Evolutionary conservation across 2,888 invertebrate species (phyloP), one percentile per base, ranked within the genome.

Genomic region (Drosophila borborema): DNA sequence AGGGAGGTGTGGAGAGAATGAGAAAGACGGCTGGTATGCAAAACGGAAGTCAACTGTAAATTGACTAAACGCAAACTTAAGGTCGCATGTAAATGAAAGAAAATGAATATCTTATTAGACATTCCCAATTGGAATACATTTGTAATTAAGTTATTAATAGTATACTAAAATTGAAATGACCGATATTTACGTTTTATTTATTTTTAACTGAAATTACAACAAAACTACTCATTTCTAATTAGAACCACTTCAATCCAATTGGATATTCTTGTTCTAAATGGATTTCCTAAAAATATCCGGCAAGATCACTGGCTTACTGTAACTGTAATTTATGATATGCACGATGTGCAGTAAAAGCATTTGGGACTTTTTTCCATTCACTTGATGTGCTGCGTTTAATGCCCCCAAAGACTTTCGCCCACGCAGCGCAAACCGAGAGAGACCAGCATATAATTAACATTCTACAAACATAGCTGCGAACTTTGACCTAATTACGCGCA

Each of bases 401-500:
- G 68, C 54, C 62, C 72, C 61, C 68, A 73, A 61, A 69, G 60
- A 70, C 75, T 77, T 79, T 66, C 77, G 71, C 75, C 77, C 60
- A 77, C 77, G 58, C 79, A 46, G 18, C 58, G 18, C 40, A 2
- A 40, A 16, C 40, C 40, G 40, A 48, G 49, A 31, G 58, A 51
- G 41, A 43, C 65, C 46, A 45, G 40, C 72, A 71, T 82, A 74
- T 89, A 84, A 89, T 84, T 84, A 89, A 86, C 78, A 86, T 86
- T 86, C 75, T 65, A 56, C 65, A 82, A 78, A 67, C 81, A 84
- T 70, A 56, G 76, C 89, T 66, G 73, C 77, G 85, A 86, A 87
- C 85, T 86, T 87, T 86, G 85, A 89, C 85, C 85, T 74, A 86
- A 89, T 86, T 86, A 81, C 65, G 67, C 60, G 80, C 75, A 70